A percentile compares a stretch with the other conserved stretches of the same genome.
Evolutionary conservation across 2,888 invertebrate species (phyloP).

Genomic region (Macropis europaea): DNA sequence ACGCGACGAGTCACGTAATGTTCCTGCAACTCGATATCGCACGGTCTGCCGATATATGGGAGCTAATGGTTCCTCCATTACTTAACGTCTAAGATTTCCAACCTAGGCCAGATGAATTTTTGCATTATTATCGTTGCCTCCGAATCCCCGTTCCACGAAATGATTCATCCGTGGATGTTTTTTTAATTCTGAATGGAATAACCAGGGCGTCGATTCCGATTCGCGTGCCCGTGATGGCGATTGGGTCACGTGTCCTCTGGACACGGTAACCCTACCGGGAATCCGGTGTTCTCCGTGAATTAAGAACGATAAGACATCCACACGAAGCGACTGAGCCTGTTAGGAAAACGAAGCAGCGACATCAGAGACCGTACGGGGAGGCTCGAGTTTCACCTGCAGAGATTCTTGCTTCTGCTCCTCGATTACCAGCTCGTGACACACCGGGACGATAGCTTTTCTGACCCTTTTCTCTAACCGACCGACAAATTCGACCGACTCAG

Average conservation of each 20-base stretch:
- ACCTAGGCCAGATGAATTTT: conserved; percentile 46
- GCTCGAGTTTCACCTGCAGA: conserved; percentile 47
- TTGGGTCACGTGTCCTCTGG: not conserved
- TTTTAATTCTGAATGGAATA: no score
- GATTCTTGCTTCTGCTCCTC: conserved; percentile 48
- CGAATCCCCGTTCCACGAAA: not conserved
- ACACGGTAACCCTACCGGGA: not conserved
- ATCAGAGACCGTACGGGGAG: conserved; percentile 44
- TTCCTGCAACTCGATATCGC: conserved; percentile 64
- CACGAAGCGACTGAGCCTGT: conserved; percentile 15
- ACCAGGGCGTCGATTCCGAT: not conserved
- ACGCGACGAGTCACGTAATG: conserved; percentile 57
- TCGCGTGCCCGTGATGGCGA: not conserved
- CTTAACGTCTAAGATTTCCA: conserved; percentile 58
- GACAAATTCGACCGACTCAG: not conserved
- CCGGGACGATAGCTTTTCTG: conserved; percentile 9
- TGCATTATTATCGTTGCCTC: conserved; percentile 43
- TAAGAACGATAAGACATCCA: conserved; percentile 14
- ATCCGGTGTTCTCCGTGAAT: not conserved
- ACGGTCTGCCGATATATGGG: conserved; percentile 41
- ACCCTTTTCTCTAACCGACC: conserved; percentile 18
- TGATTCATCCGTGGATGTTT: not conserved
- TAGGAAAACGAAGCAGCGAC: conserved; percentile 45
- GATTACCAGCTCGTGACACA: conserved; percentile 35
- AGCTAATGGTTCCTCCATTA: conserved; percentile 68